Base-by-base conservation (phyloP, 92 coral and sea anemone species). In the Epizoanthus ramosus region DNA sequence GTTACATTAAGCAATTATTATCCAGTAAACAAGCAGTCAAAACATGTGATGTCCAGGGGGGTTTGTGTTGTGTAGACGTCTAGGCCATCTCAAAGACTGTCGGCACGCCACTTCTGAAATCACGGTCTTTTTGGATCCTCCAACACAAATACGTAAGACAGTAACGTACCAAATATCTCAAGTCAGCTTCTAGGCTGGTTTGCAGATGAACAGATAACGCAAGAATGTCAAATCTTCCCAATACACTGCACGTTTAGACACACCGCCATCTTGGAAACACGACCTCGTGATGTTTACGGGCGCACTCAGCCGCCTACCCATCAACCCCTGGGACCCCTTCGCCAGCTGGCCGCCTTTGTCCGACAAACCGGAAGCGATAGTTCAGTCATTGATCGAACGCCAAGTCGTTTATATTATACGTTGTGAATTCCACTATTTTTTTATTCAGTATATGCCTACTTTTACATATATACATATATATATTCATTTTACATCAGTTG, bases 261-360 rank as follows among this genome's bases (percentile, higher is more conserved):
- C 79, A 86, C 89, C 92, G 92, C 92, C 92, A 89, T 89, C 63
- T 80, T 89, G 84, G 19, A 39, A n/a, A 68, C 56, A 65, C 75
- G 89, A 85, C 92, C 89, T 88, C 89, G 85, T 61, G 68, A 50
- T 88, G 75, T 75, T 88, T 54, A 88, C 89, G 83, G 86, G 76
- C 86, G 91, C 91, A 71, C 81, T 25, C 69, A 81, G 75, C 86
- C 87, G 73, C 65, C 77, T 77, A 77, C 82, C 82, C 82, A 60
- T 61, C 71, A 77, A 57, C 47, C 82, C 71, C 56, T 77, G 82
- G 82, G 82, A 50, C 47, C 65, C 57, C 57, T 53, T 74, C 80
- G 57, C 65, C 69, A 63, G 69, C 69, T 63, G 41, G 37, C 16
- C 35, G 67, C 4, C 68, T 50, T 50, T 50, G 54, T 50, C 3